These are phyloP conservation scores for Saccopteryx bilineata DNA, from an alignment of 2,113 vertebrate species.

Conservation along the genomic window DNA sequence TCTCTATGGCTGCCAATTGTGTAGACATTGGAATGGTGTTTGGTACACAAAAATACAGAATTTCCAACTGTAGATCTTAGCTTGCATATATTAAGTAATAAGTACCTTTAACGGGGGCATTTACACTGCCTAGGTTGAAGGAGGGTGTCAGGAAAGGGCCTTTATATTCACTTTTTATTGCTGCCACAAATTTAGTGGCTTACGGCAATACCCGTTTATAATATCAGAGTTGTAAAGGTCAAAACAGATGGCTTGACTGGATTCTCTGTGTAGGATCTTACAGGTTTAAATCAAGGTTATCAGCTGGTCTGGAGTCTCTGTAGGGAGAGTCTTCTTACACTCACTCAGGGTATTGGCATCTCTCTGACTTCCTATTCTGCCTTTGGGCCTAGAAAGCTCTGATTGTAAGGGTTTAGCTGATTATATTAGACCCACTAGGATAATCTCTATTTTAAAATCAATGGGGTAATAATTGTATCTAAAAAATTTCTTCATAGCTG, in stretches of 20 bases:
- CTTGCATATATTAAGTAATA: conserved; percentile 26
- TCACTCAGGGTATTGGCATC: neutral
- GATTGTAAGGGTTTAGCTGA: conserved; percentile 55
- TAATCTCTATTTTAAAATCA: conserved; percentile 58
- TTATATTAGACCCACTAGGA: conserved; percentile 27
- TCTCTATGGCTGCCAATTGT: conserved; percentile 12
- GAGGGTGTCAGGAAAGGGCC: neutral
- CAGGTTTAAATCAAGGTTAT: neutral
- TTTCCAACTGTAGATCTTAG: conserved; percentile 53
- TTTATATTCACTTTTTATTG: conserved; percentile 58
- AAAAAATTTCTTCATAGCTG: neutral
- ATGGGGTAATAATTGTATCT: conserved; percentile 44
- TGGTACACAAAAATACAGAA: conserved; percentile 5
- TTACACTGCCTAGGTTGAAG: neutral
- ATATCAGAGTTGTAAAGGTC: conserved; percentile 4
- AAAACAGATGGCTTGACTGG: neutral
- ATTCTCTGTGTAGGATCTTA: conserved; percentile 27
- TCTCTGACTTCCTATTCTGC: conserved; percentile 51
- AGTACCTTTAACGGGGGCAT: neutral
- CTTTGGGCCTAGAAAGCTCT: neutral
- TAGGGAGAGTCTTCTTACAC: neutral
- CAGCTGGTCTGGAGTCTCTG: neutral
- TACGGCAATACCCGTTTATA: conserved; percentile 35
- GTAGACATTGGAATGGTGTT: conserved; percentile 32
- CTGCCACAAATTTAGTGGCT: conserved; percentile 31